These are phyloP conservation scores for Trochalopteron elliotii DNA, from an alignment of 2,113 vertebrate genomes.

Conservation along the genomic window DNA sequence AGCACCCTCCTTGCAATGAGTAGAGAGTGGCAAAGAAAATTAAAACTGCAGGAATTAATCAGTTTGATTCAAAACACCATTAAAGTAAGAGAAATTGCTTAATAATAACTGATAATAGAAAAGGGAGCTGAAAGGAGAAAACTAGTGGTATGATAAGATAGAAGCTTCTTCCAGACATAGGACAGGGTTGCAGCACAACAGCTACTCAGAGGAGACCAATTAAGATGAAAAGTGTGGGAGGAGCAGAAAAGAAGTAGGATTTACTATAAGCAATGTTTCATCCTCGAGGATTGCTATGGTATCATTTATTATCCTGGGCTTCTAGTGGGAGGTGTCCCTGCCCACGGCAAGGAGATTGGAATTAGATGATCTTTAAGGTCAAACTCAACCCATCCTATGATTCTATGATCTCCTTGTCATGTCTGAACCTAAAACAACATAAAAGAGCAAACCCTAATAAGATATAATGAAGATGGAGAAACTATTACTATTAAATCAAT, in stretches of 20 bases:
- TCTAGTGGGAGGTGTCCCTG: neutral
- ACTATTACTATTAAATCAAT: neutral
- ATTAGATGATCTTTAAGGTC: neutral
- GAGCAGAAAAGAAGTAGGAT: neutral
- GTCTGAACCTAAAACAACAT: neutral
- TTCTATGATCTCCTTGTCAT: neutral
- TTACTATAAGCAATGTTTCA: neutral
- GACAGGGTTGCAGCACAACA: neutral
- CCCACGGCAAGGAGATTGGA: neutral
- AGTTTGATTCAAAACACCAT: neutral
- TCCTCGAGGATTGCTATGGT: neutral
- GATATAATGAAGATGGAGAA: neutral
- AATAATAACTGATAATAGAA: neutral
- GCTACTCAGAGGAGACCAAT: neutral
- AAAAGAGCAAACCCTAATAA: neutral
- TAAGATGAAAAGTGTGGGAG: neutral
- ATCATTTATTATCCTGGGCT: neutral
- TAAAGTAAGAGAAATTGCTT: neutral
- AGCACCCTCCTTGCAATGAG: neutral
- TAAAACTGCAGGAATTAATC: neutral
- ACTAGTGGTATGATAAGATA: neutral
- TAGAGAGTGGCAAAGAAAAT: neutral
- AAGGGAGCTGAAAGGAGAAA: neutral
- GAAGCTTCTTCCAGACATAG: neutral
- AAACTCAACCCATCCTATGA: neutral